Conservation (phyloP, 35 echinoderm and acorn worm genomes). For the Hemicentrotus pulcherrimus region DNA sequence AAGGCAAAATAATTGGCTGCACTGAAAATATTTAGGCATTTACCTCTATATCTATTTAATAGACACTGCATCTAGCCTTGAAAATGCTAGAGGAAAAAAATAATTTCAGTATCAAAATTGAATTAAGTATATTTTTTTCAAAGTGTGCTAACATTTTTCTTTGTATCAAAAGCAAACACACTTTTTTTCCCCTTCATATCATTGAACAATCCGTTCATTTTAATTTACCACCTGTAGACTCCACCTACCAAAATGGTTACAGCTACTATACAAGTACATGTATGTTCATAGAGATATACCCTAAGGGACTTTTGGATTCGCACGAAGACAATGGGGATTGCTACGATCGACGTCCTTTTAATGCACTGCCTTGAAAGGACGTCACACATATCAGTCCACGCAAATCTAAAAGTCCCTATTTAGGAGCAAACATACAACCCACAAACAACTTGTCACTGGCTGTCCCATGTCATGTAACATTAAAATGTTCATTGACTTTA, state of each 20-base stretch:
- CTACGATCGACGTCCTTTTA: too few relatives aligned
- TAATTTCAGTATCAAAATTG: background rate
- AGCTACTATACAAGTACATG: background rate
- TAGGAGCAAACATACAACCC: too few relatives aligned
- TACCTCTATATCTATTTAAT: background rate
- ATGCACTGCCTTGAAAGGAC: too few relatives aligned
- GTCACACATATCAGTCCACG: too few relatives aligned
- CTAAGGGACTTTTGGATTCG: too few relatives aligned
- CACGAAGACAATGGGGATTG: too few relatives aligned
- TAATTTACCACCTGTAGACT: background rate
- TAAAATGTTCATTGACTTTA: background rate
- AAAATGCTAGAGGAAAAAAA: background rate
- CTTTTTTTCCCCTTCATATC: background rate
- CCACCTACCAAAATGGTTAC: background rate
- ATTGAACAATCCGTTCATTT: background rate
- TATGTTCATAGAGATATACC: too few relatives aligned
- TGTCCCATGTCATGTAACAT: background rate
- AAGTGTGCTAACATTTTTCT: background rate
- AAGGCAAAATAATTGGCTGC: conserved; percentile 3
- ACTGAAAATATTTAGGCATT: background rate
- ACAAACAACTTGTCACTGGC: background rate
- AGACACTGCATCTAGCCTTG: background rate
- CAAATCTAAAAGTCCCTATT: too few relatives aligned
- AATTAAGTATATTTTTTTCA: background rate
- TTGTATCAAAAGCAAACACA: background rate